Evolutionary conservation across 2,113 vertebrate species (phyloP).

Genomic region (Seriola aureovittata): DNA sequence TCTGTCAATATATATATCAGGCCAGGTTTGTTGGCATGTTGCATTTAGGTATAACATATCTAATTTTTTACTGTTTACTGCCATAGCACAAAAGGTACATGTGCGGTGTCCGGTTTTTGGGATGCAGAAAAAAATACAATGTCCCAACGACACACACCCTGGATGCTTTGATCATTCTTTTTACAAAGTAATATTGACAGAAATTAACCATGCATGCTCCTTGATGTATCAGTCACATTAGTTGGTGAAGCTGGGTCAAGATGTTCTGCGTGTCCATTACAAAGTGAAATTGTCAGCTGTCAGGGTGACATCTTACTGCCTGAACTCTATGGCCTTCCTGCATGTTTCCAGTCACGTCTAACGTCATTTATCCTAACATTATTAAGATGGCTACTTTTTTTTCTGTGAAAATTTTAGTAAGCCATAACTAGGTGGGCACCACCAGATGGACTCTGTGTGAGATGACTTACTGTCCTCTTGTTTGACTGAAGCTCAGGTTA

Average conservation of each 20-base stretch:
- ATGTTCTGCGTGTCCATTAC: slow-evolving; percentile 6
- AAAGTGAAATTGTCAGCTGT: neutral
- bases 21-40: too few species aligned
- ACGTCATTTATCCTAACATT: neutral
- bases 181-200: neutral
- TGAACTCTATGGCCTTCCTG: slow-evolving; percentile 9
- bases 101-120: neutral
- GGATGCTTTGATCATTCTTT: neutral
- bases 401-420: neutral
- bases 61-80: neutral
- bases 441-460: slow-evolving; percentile 60
- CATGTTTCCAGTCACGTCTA: slow-evolving; percentile 7
- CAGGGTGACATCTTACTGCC: neutral
- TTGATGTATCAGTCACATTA: neutral
- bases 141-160: slow-evolving; percentile 12
- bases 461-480: slow-evolving; percentile 34
- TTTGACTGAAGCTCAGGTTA: slow-evolving; percentile 36
- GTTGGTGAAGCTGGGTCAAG: neutral
- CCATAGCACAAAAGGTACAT: neutral
- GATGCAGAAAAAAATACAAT: neutral
- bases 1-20: too few species aligned
- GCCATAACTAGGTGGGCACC: slow-evolving; percentile 27
- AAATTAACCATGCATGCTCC: slow-evolving; percentile 10
- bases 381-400: neutral
- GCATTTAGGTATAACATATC: neutral